Evolutionary conservation across 2,113 vertebrate species (phyloP).

Genomic region (Alexandromys fortis): DNA sequence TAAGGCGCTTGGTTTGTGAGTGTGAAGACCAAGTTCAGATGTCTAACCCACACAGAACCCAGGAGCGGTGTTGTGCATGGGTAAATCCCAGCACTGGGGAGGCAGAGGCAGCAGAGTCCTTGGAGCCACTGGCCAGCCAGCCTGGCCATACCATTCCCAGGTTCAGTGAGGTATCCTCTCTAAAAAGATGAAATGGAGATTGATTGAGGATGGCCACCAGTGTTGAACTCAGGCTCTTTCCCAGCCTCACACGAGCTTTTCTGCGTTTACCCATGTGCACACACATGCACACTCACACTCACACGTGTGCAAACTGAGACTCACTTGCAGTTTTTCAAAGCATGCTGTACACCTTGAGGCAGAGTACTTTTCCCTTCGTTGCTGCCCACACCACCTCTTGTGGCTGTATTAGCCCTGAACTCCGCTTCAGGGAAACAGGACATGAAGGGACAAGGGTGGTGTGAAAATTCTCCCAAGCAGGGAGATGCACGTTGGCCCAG

Average conservation of each 20-base stretch:
- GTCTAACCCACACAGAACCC: too few species aligned
- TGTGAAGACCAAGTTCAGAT: background rate
- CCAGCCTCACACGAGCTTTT: background rate
- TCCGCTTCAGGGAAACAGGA: slow-evolving; percentile 98
- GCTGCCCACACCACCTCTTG: slow-evolving; percentile 84
- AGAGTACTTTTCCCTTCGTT: slow-evolving; percentile 81
- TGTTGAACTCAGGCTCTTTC: background rate
- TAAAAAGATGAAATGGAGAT: background rate
- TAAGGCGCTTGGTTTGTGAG: background rate
- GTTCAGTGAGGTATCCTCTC: background rate
- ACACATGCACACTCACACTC: too few species aligned
- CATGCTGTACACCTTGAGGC: slow-evolving; percentile 86
- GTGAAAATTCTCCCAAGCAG: slow-evolving; percentile 96
- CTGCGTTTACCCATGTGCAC: background rate
- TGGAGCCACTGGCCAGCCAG: background rate
- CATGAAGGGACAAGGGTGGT: slow-evolving; percentile 91
- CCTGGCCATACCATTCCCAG: background rate
- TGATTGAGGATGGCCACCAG: background rate
- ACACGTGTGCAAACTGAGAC: background rate
- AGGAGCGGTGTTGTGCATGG: background rate
- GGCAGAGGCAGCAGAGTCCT: background rate
- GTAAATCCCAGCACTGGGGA: background rate
- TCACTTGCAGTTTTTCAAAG: slow-evolving; percentile 89
- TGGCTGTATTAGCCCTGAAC: slow-evolving; percentile 75
- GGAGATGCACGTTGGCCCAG: slow-evolving; percentile 98